phyloP scores from a whole-genome alignment of 2,797 vertebrate species.

The Cebuella pygmaea region DNA sequence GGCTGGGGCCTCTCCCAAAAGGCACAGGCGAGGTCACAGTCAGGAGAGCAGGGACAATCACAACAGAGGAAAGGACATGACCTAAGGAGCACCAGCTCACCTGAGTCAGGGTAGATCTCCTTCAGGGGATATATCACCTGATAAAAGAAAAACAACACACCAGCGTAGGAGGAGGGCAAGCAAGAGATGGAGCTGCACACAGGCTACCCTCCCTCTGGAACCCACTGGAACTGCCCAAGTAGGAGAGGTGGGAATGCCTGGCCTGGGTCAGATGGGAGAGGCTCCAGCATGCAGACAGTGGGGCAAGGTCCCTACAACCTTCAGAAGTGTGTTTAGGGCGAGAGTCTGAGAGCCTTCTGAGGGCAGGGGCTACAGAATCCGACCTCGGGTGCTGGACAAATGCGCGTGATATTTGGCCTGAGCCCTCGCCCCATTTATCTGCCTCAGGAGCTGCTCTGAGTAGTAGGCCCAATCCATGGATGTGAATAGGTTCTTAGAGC shows the following conservation, averaged over 20 bases:
- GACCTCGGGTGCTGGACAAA: not conserved
- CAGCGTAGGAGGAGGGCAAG: not conserved
- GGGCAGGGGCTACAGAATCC: not conserved
- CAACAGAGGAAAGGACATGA: not conserved
- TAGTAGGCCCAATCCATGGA: no score
- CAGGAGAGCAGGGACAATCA: not conserved
- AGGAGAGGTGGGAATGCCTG: not conserved
- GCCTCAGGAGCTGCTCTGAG: not conserved
- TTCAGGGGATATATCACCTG: slow-evolving; percentile 98
- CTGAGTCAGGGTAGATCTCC: slow-evolving; percentile 95
- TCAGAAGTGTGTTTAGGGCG: not conserved
- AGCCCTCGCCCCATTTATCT: not conserved
- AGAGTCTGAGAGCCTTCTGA: not conserved
- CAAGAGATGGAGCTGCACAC: not conserved
- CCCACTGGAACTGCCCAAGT: not conserved
- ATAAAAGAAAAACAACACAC: slow-evolving; percentile 54
- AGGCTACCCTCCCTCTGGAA: not conserved
- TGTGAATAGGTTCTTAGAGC: not conserved
- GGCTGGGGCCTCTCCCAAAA: not conserved
- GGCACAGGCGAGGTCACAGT: not conserved
- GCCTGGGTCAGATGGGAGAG: not conserved
- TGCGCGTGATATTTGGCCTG: accelerated
- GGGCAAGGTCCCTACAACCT: not conserved
- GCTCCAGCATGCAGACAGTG: accelerated
- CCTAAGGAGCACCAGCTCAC: slow-evolving; percentile 81